Base-by-base conservation (phyloP, 92 coral and sea anemone species). In the Metridium senile region DNA sequence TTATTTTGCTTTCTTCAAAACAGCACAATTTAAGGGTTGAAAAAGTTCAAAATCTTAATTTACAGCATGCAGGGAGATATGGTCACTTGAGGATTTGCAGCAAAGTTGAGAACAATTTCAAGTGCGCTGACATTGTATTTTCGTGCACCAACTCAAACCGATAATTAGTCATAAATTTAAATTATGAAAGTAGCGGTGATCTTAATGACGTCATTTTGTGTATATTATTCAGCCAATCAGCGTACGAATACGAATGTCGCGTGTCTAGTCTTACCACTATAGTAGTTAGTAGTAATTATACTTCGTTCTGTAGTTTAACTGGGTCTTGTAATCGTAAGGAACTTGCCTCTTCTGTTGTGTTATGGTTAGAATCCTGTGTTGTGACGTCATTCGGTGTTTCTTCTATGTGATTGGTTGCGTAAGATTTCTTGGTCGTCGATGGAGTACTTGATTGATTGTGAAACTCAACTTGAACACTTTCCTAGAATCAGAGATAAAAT, bases 341-440 rank as follows among this genome's bases (percentile, higher is more conserved):
- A 78, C 83, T 78, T 78, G 83, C 83, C 83, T 78, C 83, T 20
- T 67, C 75, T 25, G 58, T 31, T 17, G 74, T 78, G 25, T 43
- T 26, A 26, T 78, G 83, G 59, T 78, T 68, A 3, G 83, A 51
- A 51, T 59, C 75, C 68, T 72, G 76, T 11, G n/a, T 30, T 1
- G 2, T 56, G 76, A 72, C 52, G 45, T 72, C 53, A 31, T 72
- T 72, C 9, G 65, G 18, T 27, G 47, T 19, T 11, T 29, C 45
- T 31, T 39, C 76, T 52, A 17, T 54, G 66, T 72, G 76, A 49
- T 72, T 56, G 31, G 27, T 31, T 9, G 59, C n/a, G n/a, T n/a
- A n/a, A 34, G 22, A 26, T 51, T 46, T 3, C 22, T 54, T 70
- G 20, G 74, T 72, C 26, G 66, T 51, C 7, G 81, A 47, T 43